phyloP scores from a whole-genome alignment of 2,797 vertebrate species.

The Decapterus maruadsi region DNA sequence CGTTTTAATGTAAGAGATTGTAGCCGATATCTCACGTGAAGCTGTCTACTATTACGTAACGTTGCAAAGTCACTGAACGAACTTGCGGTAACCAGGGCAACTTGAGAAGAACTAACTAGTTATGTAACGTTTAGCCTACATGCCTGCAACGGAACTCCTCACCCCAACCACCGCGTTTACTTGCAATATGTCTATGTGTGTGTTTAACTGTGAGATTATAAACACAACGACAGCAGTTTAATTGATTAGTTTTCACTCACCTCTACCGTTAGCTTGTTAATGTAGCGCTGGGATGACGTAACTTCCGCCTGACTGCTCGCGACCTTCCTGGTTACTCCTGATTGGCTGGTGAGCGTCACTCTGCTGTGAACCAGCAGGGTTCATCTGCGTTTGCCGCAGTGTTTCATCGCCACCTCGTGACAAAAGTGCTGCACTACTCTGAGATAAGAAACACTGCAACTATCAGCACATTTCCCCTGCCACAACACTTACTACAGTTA shows the following conservation, averaged over 20 bases:
- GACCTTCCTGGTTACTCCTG: conserved; percentile 25
- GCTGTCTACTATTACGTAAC: neutral
- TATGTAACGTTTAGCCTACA: neutral
- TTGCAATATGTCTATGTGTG: fast-evolving
- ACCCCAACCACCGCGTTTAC: fast-evolving
- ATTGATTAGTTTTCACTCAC: conserved; percentile 58
- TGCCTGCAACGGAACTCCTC: too few species aligned
- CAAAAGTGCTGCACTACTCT: neutral
- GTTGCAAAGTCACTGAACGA: neutral
- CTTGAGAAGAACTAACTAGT: neutral
- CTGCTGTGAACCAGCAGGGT: neutral
- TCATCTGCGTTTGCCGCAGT: neutral
- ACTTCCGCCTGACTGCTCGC: conserved; percentile 37
- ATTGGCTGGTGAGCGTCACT: conserved; percentile 35
- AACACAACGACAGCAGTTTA: neutral
- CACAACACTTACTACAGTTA: neutral
- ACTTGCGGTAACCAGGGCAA: neutral
- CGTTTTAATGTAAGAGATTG: neutral
- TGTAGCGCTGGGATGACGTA: conserved; percentile 9
- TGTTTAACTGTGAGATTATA: neutral
- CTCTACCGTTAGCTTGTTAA: conserved; percentile 59
- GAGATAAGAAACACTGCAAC: neutral
- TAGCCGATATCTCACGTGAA: neutral
- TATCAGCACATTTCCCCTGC: neutral
- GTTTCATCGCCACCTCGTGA: conserved; percentile 36